Conservation (phyloP, 2,888 invertebrate species). For the Bugulina stolonifera region DNA sequence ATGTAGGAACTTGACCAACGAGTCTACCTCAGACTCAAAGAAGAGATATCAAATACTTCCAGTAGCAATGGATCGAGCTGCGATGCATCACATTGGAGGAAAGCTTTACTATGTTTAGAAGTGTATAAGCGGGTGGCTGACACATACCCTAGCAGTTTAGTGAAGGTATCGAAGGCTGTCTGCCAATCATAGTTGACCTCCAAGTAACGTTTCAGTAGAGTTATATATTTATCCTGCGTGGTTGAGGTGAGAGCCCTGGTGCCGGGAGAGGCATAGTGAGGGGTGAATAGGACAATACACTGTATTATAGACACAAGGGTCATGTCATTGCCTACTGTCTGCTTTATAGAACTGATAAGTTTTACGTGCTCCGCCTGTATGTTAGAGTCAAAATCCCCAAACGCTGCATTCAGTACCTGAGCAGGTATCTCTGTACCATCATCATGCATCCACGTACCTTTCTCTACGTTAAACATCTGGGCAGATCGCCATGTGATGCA, state of each 20-base stretch:
- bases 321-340: constrained; percentile 68
- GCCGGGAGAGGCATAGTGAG: constrained; percentile 55
- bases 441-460: constrained; percentile 74
- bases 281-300: constrained; percentile 83
- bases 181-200: constrained; percentile 44
- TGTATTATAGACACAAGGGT: constrained; percentile 83
- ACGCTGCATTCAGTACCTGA: constrained; percentile 82
- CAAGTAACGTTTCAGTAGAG: constrained; percentile 49
- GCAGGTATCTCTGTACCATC: constrained; percentile 67
- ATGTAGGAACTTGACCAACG: too few species aligned
- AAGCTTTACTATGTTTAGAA: constrained; percentile 13
- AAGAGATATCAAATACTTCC: constrained; percentile 6
- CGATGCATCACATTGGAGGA: not conserved
- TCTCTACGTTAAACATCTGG: constrained; percentile 81
- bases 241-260: constrained; percentile 57
- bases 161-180: constrained; percentile 38
- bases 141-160: constrained; percentile 57
- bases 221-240: constrained; percentile 55
- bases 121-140: not conserved
- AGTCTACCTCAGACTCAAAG: too few species aligned
- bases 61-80: constrained; percentile 6
- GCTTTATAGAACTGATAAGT: constrained; percentile 46
- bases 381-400: constrained; percentile 51
- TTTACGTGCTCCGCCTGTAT: constrained; percentile 47
- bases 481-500: constrained; percentile 63